Evolutionary conservation across 2,797 vertebrate species (phyloP).

Genomic region (Acanthopagrus latus): DNA sequence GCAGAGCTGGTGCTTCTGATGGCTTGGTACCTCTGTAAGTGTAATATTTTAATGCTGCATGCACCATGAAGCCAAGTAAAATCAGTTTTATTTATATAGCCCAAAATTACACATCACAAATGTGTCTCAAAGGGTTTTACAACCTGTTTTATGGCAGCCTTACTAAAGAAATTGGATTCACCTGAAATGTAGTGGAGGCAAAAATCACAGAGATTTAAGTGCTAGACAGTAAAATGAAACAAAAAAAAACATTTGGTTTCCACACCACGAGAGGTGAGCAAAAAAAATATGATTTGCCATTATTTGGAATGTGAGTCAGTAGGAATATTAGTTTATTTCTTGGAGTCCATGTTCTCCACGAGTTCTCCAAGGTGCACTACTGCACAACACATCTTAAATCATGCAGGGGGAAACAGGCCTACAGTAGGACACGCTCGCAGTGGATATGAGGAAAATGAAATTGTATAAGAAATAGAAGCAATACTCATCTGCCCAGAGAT

Average conservation of each 20-base stretch:
- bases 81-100: background rate
- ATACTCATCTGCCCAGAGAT: slow-evolving; percentile 75
- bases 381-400: slow-evolving; percentile 1
- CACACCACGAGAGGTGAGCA: background rate
- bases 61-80: background rate
- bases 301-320: slow-evolving; percentile 10
- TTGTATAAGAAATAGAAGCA: slow-evolving; percentile 72
- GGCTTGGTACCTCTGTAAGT: background rate
- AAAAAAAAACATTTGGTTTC: background rate
- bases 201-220: background rate
- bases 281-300: background rate
- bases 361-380: background rate
- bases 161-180: background rate
- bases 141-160: background rate
- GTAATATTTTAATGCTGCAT: background rate
- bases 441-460: slow-evolving; percentile 63
- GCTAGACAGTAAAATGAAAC: background rate
- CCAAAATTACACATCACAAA: background rate
- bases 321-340: slow-evolving; percentile 14
- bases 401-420: slow-evolving; percentile 36
- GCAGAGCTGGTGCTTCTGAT: too few species aligned
- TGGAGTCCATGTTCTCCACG: background rate
- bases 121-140: background rate
- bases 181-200: background rate
- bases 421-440: slow-evolving; percentile 36